Evolutionary conservation across 2,888 invertebrate species (phyloP).

Genomic region (Omphaloscelis lunosa): DNA sequence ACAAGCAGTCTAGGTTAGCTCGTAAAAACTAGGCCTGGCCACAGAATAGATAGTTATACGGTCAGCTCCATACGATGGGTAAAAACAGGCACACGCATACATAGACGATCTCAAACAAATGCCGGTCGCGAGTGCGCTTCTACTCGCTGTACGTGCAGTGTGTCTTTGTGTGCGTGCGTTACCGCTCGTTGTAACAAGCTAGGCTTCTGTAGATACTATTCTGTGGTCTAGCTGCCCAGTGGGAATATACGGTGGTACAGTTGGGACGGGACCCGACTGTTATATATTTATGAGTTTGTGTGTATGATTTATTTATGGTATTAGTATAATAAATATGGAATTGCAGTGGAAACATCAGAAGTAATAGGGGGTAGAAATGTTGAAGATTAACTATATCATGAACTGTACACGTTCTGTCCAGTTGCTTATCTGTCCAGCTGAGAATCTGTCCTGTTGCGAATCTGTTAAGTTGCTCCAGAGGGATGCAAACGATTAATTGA

Average conservation of each 20-base stretch:
- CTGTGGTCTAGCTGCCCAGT: slow-evolving; percentile 15
- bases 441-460: too few relatives aligned
- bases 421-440: too few relatives aligned
- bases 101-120: background rate
- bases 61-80: background rate
- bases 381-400: too few relatives aligned
- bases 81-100: background rate
- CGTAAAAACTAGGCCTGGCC: slow-evolving; percentile 54
- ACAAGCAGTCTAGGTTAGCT: slow-evolving; percentile 53
- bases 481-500: too few relatives aligned
- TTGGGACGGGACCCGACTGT: slow-evolving; percentile 7
- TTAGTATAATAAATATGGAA: background rate
- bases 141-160: background rate
- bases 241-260: slow-evolving; percentile 19
- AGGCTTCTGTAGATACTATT: background rate
- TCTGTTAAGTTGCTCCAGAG: too few relatives aligned
- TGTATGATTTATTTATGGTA: slow-evolving; percentile 14
- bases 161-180: background rate
- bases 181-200: background rate
- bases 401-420: too few relatives aligned
- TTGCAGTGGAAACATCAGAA: background rate
- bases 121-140: background rate
- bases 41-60: background rate
- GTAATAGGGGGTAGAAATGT: too few relatives aligned
- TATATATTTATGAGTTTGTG: slow-evolving; percentile 16